A percentile compares a stretch with the other conserved stretches of the same genome.
These are phyloP conservation scores for Falco berigora DNA, from an alignment of 2,797 vertebrate species.

Conservation along the genomic window DNA sequence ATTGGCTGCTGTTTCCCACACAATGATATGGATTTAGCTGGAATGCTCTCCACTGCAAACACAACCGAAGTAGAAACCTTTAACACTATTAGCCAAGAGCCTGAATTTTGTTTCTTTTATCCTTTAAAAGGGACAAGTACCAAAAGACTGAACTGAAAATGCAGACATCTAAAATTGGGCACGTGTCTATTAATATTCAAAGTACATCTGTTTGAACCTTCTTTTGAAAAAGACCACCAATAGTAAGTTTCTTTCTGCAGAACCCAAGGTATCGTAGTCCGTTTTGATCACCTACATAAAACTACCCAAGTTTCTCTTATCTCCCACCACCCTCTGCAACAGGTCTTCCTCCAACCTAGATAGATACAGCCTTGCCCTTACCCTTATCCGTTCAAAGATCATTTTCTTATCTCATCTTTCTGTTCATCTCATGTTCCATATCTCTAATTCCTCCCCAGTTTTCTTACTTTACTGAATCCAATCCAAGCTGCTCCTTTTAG, in stretches of 20 bases:
- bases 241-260: neutral
- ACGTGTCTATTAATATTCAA: neutral
- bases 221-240: neutral
- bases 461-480: neutral
- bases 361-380: neutral
- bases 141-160: neutral
- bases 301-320: neutral
- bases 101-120: neutral
- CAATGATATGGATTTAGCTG: neutral
- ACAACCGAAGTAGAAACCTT: neutral
- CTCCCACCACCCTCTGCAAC: neutral
- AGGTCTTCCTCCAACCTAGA: neutral
- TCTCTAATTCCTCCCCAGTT: neutral
- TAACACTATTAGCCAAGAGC: neutral
- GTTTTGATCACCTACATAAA: neutral
- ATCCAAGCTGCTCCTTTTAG: neutral
- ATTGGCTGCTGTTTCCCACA: slow-evolving; percentile 4
- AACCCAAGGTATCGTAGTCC: neutral
- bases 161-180: neutral
- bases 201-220: neutral
- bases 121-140: neutral
- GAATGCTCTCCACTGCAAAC: neutral
- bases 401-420: neutral
- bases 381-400: neutral
- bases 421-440: neutral